phyloP scores from a whole-genome alignment of 1,140 invertebrate genomes.

The Drosophila watanabei region DNA sequence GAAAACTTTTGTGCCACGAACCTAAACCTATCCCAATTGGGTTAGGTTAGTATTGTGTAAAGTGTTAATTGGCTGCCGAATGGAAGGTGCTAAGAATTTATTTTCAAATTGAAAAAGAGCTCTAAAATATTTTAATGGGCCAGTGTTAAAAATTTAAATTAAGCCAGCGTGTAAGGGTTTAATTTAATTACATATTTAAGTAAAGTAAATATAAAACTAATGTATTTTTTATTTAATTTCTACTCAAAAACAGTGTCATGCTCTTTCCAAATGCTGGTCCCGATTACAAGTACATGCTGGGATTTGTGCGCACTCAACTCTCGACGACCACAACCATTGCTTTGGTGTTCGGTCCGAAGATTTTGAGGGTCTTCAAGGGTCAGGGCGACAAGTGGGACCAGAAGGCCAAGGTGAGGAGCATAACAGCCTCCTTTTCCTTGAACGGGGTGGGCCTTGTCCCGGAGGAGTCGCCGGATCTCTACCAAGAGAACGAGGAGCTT shows the following conservation, averaged over 20 bases:
- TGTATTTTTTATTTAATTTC: background rate
- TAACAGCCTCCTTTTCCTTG: conserved; percentile 93
- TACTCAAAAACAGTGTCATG: conserved; percentile 87
- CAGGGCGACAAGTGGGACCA: conserved; percentile 95
- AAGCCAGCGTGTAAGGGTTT: background rate
- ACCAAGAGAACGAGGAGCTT: conserved; percentile 95
- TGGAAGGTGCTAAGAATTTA: conserved; percentile 11
- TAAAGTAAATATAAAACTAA: background rate
- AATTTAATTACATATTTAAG: background rate
- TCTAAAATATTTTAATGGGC: background rate
- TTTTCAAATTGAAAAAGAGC: background rate
- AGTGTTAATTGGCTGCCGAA: conserved; percentile 18
- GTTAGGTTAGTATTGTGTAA: conserved; percentile 10
- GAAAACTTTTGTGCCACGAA: conserved; percentile 31
- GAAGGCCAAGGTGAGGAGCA: conserved; percentile 90
- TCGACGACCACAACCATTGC: conserved; percentile 94
- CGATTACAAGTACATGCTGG: conserved; percentile 95
- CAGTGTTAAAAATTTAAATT: background rate
- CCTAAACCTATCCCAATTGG: conserved; percentile 21
- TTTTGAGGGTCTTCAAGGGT: conserved; percentile 92
- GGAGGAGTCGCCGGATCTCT: conserved; percentile 93
- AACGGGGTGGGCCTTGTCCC: conserved; percentile 92
- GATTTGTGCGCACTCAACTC: conserved; percentile 94
- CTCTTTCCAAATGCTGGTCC: conserved; percentile 94
- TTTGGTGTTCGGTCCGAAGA: conserved; percentile 95